Conservation (phyloP, 2,113 vertebrate species). For the Hassar affinis region DNA sequence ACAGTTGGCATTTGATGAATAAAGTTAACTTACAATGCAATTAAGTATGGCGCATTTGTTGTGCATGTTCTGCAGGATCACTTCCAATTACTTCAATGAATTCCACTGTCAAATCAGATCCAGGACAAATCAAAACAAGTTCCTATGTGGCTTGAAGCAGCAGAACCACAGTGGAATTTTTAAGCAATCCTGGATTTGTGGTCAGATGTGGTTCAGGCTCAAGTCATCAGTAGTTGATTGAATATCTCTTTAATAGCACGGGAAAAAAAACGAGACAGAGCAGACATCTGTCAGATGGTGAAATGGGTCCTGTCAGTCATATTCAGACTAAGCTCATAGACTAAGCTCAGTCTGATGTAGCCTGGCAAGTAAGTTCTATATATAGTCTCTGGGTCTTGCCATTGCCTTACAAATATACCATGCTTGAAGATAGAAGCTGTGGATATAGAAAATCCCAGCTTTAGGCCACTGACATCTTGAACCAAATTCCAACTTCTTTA, state of each 20-base stretch:
- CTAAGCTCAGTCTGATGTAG: conserved; percentile 23
- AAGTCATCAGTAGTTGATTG: conserved; percentile 68
- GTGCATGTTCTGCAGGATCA: conserved; percentile 58
- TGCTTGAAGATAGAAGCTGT: background rate
- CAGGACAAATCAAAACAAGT: conserved; percentile 69
- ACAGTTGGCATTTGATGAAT: conserved; percentile 52
- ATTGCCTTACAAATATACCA: background rate
- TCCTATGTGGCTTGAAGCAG: conserved; percentile 69
- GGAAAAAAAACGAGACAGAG: conserved; percentile 45
- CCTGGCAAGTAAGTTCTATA: conserved; percentile 30
- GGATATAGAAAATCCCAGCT: background rate
- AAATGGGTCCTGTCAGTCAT: conserved; percentile 71
- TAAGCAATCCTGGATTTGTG: conserved; percentile 66
- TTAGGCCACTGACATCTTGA: background rate
- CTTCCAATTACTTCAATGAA: conserved; percentile 56
- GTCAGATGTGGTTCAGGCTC: conserved; percentile 63
- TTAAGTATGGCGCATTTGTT: conserved; percentile 58
- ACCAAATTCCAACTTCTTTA: background rate
- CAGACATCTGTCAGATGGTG: conserved; percentile 71
- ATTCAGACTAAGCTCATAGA: conserved; percentile 51
- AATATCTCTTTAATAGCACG: conserved; percentile 74
- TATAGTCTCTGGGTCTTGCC: conserved; percentile 19
- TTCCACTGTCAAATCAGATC: conserved; percentile 65
- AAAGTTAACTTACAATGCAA: conserved; percentile 53
- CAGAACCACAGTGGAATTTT: conserved; percentile 53